Conservation (phyloP, 2,797 vertebrate species). For the Falco cherrug region DNA sequence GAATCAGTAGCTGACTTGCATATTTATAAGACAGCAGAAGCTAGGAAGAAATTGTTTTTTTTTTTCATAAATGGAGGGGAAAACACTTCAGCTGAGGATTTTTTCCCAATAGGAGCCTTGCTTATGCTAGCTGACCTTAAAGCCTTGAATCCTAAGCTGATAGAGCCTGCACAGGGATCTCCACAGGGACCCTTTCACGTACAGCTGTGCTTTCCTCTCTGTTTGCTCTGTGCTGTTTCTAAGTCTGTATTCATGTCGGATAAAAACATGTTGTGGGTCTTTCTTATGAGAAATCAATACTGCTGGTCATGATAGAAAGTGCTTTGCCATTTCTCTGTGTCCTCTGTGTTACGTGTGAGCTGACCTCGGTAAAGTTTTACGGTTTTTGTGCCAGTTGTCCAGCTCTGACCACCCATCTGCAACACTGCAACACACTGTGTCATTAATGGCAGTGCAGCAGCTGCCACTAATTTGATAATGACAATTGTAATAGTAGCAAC, state of each 20-base stretch:
- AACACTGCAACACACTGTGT: neutral
- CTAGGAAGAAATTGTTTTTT: neutral
- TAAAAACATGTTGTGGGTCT: neutral
- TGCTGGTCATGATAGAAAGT: neutral
- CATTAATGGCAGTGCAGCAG: neutral
- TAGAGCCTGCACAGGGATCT: neutral
- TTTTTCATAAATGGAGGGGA: neutral
- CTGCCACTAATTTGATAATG: neutral
- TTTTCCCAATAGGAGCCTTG: neutral
- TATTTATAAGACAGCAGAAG: constrained; percentile 18
- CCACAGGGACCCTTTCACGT: fast-evolving
- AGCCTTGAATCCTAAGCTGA: neutral
- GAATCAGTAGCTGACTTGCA: constrained; percentile 62
- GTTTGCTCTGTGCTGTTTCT: neutral
- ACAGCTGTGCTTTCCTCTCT: neutral
- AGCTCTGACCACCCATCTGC: neutral
- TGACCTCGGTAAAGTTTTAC: neutral
- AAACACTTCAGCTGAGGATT: neutral
- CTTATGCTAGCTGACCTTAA: neutral
- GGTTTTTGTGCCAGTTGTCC: neutral
- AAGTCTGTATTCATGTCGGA: neutral
- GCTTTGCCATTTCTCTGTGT: neutral
- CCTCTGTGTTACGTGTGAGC: neutral
- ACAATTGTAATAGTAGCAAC: neutral
- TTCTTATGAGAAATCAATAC: neutral